Evolutionary conservation across 2,797 vertebrate species (phyloP), one percentile per base, ranked within the genome.

Genomic region (Lophura swinhoii): DNA sequence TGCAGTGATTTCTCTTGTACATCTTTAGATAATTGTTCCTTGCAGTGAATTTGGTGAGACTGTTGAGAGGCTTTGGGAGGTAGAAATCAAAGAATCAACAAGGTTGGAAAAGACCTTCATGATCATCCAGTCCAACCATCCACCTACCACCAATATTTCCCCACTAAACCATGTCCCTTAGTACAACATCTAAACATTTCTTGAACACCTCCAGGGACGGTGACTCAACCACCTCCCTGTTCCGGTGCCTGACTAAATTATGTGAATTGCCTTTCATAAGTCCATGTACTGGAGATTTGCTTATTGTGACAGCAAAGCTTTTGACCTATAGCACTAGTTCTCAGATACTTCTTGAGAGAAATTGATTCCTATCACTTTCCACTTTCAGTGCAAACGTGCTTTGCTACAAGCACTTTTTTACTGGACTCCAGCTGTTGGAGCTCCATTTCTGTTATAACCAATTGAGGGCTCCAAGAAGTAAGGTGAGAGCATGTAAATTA

Each of bases 211-310:
- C 51, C 28, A 53, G 28, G 51, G 51, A 53, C 4, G 16, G 28
- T 53, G 28, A 29, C 28, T 29, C 51, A 29, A 17, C 15, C 51
- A 53, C 10, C 28, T 53, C 28, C 51, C 28, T 53, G 51, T 53
- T 29, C 51, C 10, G 17, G 26, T 10, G 9, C 16, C 51, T 53
- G 51, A 51, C 26, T 26, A 51, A 28, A 28, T 28, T 6, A 29
- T 53, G 51, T 29, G 51, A 53, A 84, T 28, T 31, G 23, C n/a
- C 17, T 41, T 29, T 35, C 20, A 37, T 18, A 78, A 43, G 20
- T 62, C 55, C 37, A 10, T 43, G 35, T 16, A 9, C 26, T 43
- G 51, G 80, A 22, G 12, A 33, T 44, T 48, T 0, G 0, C 46
- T 67, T 62, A 17, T 53, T 81, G 49, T 75, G 43, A 46, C 16